Evolutionary conservation across 2,888 invertebrate genomes (phyloP).

Genomic region (Rhagonycha lutea): DNA sequence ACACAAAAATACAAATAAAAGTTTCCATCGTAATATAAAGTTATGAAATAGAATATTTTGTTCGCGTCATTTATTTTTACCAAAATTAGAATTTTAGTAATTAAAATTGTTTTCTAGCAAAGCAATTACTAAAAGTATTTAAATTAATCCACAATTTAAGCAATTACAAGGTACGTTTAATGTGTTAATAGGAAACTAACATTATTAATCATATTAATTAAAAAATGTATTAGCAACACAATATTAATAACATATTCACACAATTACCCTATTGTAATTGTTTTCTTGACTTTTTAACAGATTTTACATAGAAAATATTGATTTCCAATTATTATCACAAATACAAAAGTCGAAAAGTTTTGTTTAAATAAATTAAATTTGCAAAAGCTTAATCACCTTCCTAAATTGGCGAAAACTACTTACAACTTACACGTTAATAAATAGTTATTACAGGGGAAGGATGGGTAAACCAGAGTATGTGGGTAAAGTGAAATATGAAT

Average conservation of each 20-base stretch:
- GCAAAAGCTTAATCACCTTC: too few species aligned
- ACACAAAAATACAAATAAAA: too few species aligned
- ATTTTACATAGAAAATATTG: too few species aligned
- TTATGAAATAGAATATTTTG: not conserved
- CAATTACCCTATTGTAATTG: not conserved
- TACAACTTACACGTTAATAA: too few species aligned
- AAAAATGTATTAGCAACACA: not conserved
- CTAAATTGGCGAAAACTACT: too few species aligned
- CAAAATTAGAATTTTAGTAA: not conserved
- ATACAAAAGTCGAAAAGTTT: too few species aligned
- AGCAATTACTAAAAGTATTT: not conserved
- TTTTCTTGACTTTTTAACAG: not conserved
- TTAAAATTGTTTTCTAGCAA: not conserved
- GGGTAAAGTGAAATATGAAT: too few species aligned
- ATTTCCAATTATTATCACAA: too few species aligned
- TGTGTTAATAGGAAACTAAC: not conserved
- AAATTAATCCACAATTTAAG: constrained; percentile 1
- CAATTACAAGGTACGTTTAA: not conserved
- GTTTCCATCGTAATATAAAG: not conserved
- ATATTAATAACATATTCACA: not conserved
- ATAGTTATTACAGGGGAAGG: too few species aligned
- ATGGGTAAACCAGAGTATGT: too few species aligned
- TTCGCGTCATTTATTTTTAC: not conserved
- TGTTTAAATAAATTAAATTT: too few species aligned
- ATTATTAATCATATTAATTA: not conserved